Base-by-base conservation (phyloP, 2,888 invertebrate genomes). In the Ceramica pisi region DNA sequence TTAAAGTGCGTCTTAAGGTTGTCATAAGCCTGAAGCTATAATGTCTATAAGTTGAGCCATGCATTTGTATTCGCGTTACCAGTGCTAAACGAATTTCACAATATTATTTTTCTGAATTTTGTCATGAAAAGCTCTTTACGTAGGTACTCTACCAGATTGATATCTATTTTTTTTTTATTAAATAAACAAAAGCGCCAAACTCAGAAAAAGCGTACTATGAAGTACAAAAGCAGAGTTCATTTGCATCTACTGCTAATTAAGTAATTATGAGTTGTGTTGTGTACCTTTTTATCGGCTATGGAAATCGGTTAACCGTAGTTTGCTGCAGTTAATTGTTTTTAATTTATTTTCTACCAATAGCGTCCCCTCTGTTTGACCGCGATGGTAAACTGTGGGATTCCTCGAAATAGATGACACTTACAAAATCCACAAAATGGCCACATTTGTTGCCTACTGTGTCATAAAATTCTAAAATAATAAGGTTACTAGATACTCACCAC, bases 261-360 rank as follows among this genome's bases (percentile, higher is more conserved):
- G 55, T 55, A 56, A 62, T 67, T 75, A 73, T 31, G 50, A 16
- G 26, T 46, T 50, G 21, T 48, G 64, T 73, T 53, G 21, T 48
- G 64, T 73, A 53, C 21, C 46, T 41, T 35, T 57, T n/a, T 48
- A 75, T 56, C 60, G 21, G 9, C 6, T 14, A 19, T 23, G 38
- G 23, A 77, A 77, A 53, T 66, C n/a, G 66, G 80, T 77, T 78
- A 78, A 80, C 77, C 64, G 19, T 53, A n/a, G 8, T 38, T 12
- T 67, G 38, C 61, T 10, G 19, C 19, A 51, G 44, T 12, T 14
- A 16, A 38, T 50, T 35, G 23, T 50, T n/a, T 67, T 56, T 50
- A 4, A 50, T 26, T 1, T 7, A 50, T 56, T 61, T 50, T 1
- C 41, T 12, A 57, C 8, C 16, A 35, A 35, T 5, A 7, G 26